These are phyloP conservation scores for Octonoba sinensis DNA, from an alignment of 2,888 invertebrate species.

Conservation along the genomic window DNA sequence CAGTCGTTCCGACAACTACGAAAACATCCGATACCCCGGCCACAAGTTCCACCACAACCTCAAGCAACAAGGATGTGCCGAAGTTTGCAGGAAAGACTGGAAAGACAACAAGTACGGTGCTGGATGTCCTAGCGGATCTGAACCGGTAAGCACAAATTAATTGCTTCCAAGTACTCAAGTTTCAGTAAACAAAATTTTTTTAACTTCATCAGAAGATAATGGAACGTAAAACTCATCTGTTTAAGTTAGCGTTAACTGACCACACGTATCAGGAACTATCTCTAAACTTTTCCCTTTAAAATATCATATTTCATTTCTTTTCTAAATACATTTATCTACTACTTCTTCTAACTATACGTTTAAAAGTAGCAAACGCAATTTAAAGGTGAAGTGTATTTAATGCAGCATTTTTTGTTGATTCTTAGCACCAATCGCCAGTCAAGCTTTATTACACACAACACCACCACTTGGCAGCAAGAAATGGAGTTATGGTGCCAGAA, in stretches of 20 bases:
- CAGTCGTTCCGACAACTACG: slow-evolving; percentile 65
- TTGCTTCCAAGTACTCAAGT: no score
- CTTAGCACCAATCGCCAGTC: slow-evolving; percentile 36
- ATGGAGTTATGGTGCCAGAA: not conserved
- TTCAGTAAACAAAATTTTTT: no score
- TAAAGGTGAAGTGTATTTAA: not conserved
- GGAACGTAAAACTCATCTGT: no score
- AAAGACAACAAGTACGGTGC: slow-evolving; percentile 20
- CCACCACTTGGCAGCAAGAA: slow-evolving; percentile 16
- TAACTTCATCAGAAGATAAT: no score
- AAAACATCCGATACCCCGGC: slow-evolving; percentile 67
- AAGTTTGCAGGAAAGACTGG: slow-evolving; percentile 33
- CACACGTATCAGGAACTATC: no score
- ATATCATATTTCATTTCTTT: no score
- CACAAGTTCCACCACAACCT: slow-evolving; percentile 66
- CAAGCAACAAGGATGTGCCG: slow-evolving; percentile 55
- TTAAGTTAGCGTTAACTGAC: no score
- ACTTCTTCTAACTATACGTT: no score
- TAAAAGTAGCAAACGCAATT: not conserved
- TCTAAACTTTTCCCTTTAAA: no score
- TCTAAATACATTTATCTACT: no score
- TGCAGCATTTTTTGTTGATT: not conserved
- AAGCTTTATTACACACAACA: slow-evolving; percentile 27
- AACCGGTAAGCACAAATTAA: slow-evolving; percentile 32
- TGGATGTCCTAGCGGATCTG: slow-evolving; percentile 38